Evolutionary conservation across 2,888 invertebrate genomes (phyloP), one percentile per base, ranked within the genome.

Genomic region (Drosophila mettleri): DNA sequence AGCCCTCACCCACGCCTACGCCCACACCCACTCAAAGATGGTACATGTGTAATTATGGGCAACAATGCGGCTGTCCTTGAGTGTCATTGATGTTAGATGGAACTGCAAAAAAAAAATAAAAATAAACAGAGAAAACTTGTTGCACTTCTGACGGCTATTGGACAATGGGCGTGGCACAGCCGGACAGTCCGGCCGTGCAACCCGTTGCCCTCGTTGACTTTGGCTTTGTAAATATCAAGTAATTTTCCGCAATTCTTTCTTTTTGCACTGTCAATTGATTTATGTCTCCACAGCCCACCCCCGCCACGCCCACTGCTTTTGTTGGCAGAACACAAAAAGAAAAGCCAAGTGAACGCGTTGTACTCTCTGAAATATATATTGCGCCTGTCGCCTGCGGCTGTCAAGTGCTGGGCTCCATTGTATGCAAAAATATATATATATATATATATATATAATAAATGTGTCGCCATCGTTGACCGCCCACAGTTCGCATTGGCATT

Each of bases 221-320:
- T 27, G 46, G 22, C 51, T 73, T 71, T 83, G 83, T 78, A 87
- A 86, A 86, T 84, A 86, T 75, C 82, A 73, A 84, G 89, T 78
- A 86, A 88, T 84, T 84, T 87, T 86, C 80, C 78, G 69, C 79
- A 84, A 85, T 87, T 84, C 87, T 78, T 87, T 84, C 87, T 78
- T 88, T 27, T 16, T 71, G 69, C 87, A 64, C 76, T 87, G 69
- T 64, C 89, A 78, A 84, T 84, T 84, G 84, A 84, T 84, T 84
- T 84, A 84, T 84, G 71, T 73, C 87, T 74, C 18, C 22, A 10
- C 48, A 3, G 20, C 6, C 24, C 12, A 9, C 8, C 0, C 0
- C 4, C 8, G 22, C 18, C 20, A 36, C 45, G 6, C 18, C 20
- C 16, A 14, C 51, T 20, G 61, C 70, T 65, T 86, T 87, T 87